Conservation (phyloP, 2,888 invertebrate genomes). For the Limnephilus auricula region DNA sequence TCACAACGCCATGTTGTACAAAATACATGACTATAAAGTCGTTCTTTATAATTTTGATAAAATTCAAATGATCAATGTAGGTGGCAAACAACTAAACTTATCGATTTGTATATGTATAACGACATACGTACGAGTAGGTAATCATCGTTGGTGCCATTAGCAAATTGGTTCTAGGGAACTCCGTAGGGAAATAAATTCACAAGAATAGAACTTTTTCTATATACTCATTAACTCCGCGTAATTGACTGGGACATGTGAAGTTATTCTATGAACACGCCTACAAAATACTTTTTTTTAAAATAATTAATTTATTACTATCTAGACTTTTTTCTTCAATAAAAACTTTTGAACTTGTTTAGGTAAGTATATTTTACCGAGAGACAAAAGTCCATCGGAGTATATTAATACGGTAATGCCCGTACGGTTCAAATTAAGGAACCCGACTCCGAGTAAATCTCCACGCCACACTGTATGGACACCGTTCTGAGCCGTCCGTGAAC, state of each 20-base stretch:
- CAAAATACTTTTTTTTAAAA: too few species aligned
- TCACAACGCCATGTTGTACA: too few species aligned
- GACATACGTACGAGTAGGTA: neutral
- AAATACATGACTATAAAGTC: neutral
- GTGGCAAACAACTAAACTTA: neutral
- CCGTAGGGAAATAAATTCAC: neutral
- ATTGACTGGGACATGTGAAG: neutral
- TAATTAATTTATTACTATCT: too few species aligned
- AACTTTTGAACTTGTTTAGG: too few species aligned
- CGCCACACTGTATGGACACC: too few species aligned
- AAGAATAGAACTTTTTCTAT: neutral
- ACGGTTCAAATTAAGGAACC: too few species aligned
- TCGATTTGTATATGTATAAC: neutral
- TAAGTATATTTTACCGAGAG: neutral
- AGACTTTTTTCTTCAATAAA: too few species aligned
- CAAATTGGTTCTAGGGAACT: neutral
- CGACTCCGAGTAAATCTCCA: too few species aligned
- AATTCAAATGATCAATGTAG: too few species aligned
- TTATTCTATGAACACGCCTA: neutral
- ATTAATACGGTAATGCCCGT: too few species aligned
- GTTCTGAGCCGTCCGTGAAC: too few species aligned
- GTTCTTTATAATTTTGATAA: neutral
- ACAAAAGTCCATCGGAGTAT: neutral
- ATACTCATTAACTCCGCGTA: neutral
- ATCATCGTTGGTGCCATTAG: neutral